These are phyloP conservation scores for Drosophila orena DNA, from an alignment of 1,140 invertebrate genomes.

Conservation along the genomic window DNA sequence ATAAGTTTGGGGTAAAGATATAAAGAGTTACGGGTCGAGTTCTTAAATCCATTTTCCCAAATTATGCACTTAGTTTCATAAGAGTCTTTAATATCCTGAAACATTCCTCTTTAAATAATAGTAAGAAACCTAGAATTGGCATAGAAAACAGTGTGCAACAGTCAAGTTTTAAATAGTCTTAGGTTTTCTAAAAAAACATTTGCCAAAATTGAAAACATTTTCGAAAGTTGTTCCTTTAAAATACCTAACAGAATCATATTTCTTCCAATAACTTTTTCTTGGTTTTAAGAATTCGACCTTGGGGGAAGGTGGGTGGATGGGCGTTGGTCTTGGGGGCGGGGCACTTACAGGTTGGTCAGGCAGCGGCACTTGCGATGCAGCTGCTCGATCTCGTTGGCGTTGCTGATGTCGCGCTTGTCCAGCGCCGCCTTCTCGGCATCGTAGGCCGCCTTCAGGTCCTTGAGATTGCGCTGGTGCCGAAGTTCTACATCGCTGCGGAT, in stretches of 20 bases:
- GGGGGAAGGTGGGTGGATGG: neutral
- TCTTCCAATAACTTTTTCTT: too few relatives aligned
- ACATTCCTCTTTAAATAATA: too few relatives aligned
- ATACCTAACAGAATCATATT: too few relatives aligned
- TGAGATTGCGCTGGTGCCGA: slow-evolving; percentile 78
- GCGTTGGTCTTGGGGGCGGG: neutral
- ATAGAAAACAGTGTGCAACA: too few relatives aligned
- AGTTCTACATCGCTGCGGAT: slow-evolving; percentile 77
- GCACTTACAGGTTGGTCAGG: slow-evolving; percentile 86
- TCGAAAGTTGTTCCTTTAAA: too few relatives aligned
- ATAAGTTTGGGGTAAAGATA: slow-evolving; percentile 1
- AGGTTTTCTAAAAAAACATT: too few relatives aligned
- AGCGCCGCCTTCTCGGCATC: slow-evolving; percentile 80
- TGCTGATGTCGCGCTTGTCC: slow-evolving; percentile 83
- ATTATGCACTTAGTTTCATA: neutral
- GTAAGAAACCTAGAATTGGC: too few relatives aligned
- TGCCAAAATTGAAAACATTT: too few relatives aligned
- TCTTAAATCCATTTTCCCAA: neutral
- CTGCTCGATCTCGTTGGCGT: slow-evolving; percentile 86
- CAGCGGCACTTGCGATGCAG: slow-evolving; percentile 86
- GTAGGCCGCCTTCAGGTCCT: slow-evolving; percentile 82
- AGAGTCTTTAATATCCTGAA: too few relatives aligned
- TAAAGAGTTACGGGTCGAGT: neutral
- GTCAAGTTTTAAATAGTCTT: too few relatives aligned
- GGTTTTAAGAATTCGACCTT: neutral